Evolutionary conservation across 64 coral and sea anemone genomes (phyloP).

Genomic region (Stichodactyla mertensii): DNA sequence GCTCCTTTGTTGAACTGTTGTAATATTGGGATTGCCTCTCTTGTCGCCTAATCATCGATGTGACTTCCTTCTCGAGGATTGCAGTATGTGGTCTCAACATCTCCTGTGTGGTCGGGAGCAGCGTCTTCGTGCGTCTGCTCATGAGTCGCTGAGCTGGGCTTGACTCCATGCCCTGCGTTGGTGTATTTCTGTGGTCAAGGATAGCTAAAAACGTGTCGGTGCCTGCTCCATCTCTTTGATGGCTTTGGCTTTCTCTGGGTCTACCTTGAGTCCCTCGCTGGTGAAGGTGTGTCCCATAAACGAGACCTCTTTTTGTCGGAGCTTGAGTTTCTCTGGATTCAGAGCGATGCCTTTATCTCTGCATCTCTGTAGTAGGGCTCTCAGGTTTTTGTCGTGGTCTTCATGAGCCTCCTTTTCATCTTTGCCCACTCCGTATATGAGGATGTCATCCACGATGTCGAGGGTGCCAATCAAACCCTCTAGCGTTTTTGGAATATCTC

Average conservation of each 20-base stretch:
- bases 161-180: slow-evolving; percentile 15
- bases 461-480: no score
- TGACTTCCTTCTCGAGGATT: neutral
- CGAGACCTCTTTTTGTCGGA: neutral
- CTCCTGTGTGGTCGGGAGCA: slow-evolving; percentile 13
- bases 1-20: neutral
- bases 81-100: neutral
- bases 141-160: slow-evolving; percentile 30
- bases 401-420: no score
- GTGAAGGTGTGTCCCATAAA: neutral
- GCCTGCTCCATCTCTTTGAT: no score
- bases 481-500: no score
- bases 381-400: neutral
- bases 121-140: neutral
- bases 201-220: neutral
- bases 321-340: neutral
- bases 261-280: neutral
- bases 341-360: neutral
- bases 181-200: neutral
- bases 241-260: neutral
- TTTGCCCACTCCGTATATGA: no score
- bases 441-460: no score
- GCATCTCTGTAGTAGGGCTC: neutral
- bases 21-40: slow-evolving; percentile 31
- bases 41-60: neutral